Evolutionary conservation across 2,797 vertebrate species (phyloP), one percentile per base, ranked within the genome.

Genomic region (Aphelocoma californica): DNA sequence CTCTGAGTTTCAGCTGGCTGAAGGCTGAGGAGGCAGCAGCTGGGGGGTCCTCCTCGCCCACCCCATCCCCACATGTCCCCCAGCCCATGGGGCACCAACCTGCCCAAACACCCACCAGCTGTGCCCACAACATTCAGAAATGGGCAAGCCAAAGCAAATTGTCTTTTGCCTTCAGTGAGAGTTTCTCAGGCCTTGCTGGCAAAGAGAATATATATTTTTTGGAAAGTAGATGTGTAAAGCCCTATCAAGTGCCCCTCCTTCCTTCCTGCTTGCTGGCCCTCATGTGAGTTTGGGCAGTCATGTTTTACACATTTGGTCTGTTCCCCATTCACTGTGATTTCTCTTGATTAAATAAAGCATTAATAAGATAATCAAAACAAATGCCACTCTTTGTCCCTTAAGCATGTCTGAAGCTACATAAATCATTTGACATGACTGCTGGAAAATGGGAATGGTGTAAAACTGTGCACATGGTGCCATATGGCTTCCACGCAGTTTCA

Each of bases 361-460:
- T 97, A 97, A 96, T 94, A 93, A 95, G 70, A 81, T 94, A 96
- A 97, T 96, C 86, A 93, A 96, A 97, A 97, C 79, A 92, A 96
- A 98, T 97, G 80, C 81, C 90, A 93, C 75, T 84, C 80, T 65
- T 64, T 72, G 81, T 86, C 77, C 81, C 77, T 69, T 77, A 87
- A 87, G 71, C 88, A 82, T 92, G 71, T 96, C 96, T 94, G 95
- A 92, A 96, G 96, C 93, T 90, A 94, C 21, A 66, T 85, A 95
- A 96, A 93, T 96, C n/a, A 64, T 95, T 96, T 19, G 57, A 89
- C 83, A 69, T 79, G 62, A 93, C 73, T 81, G 81, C 81, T 90
- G 88, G 95, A 96, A 97, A 96, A 92, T 86, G 72, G 80, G 86
- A 69, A 85, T 69, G 71, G 65, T 66, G 80, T 66, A 84, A 95